Evolutionary conservation across 1,140 invertebrate species (phyloP), one percentile per base, ranked within the genome.

Genomic region (Heliconius hewitsoni): DNA sequence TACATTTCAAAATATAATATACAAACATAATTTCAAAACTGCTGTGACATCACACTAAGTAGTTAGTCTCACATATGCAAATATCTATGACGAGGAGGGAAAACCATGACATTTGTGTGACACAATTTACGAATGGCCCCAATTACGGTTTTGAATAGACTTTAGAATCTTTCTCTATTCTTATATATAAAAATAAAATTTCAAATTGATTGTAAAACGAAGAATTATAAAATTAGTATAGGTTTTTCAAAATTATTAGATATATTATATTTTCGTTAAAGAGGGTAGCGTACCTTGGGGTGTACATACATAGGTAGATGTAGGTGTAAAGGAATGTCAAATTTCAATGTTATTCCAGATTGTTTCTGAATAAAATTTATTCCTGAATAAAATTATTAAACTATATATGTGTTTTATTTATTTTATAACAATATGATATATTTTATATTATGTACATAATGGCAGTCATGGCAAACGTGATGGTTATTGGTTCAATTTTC

Each of bases 281-380:
- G 83, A 81, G 78, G 80, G 81, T 82, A 85, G 50, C 73, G 70
- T 79, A 79, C 73, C 81, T 81, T 82, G 83, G 80, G 77, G 79
- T 92, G 90, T 91, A 91, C 39, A 92, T 90, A 90, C 72, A 80
- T 88, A 87, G 86, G 50, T 87, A 89, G 83, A 72, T 42, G 74
- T 86, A 89, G 85, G 76, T 23, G 72, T 82, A 74, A 76, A 79
- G 75, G 78, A 75, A 80, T 84, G 79, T 86, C 79, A 82, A 83
- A 76, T 86, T 90, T 87, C 84, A 82, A 87, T 87, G 85, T 90
- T 89, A 85, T 91, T 90, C 89, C 73, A 85, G 76, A 86, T 90
- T 89, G 86, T 88, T 86, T 90, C 84, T 85, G 82, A 89, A 87
- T 86, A 91, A 87, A 91, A 90, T 93, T 88, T 91, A 93, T 91